Evolutionary conservation across 1,140 invertebrate genomes (phyloP).

Genomic region (Harlomillsia oculata): DNA sequence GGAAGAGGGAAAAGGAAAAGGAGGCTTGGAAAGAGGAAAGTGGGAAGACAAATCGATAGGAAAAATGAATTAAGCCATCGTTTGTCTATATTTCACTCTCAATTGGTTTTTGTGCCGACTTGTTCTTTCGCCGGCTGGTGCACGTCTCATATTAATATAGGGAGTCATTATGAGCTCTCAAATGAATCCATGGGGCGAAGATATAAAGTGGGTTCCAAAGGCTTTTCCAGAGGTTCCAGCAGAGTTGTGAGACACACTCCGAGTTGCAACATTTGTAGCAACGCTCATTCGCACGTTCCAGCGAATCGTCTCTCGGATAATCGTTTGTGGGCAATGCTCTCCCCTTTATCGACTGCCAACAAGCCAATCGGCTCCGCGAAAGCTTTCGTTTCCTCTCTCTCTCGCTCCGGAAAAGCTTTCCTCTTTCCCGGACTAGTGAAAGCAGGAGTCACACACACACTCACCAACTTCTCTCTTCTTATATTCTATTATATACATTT

Average conservation of each 20-base stretch:
- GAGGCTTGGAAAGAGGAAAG: not conserved
- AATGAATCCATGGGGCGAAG: slow-evolving; percentile 36
- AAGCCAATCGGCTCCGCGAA: slow-evolving; percentile 31
- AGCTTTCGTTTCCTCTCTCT: slow-evolving; percentile 24
- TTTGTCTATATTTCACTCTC: slow-evolving; percentile 36
- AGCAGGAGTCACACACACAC: not conserved
- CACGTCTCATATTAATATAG: slow-evolving; percentile 33
- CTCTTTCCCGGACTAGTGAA: not conserved
- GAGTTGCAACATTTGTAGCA: slow-evolving; percentile 36
- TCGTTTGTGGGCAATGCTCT: slow-evolving; percentile 34
- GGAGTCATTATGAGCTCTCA: slow-evolving; percentile 37
- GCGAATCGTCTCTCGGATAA: slow-evolving; percentile 23
- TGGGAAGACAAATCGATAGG: slow-evolving; percentile 17
- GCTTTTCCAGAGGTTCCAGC: not conserved
- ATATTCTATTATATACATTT: not conserved
- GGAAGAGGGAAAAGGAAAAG: not conserved
- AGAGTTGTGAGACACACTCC: not conserved
- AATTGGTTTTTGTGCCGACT: slow-evolving; percentile 34
- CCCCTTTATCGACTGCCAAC: slow-evolving; percentile 25
- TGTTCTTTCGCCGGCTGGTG: slow-evolving; percentile 20
- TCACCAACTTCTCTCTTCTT: no score
- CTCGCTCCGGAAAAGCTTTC: not conserved
- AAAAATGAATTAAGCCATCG: slow-evolving; percentile 37
- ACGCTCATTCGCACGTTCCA: slow-evolving; percentile 34
- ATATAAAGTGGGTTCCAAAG: slow-evolving; percentile 9